Percentiles rank a stretch among this genome's conserved stretches.
phyloP scores from a whole-genome alignment of 2,888 invertebrate species.

The Eremobia ochroleuca region DNA sequence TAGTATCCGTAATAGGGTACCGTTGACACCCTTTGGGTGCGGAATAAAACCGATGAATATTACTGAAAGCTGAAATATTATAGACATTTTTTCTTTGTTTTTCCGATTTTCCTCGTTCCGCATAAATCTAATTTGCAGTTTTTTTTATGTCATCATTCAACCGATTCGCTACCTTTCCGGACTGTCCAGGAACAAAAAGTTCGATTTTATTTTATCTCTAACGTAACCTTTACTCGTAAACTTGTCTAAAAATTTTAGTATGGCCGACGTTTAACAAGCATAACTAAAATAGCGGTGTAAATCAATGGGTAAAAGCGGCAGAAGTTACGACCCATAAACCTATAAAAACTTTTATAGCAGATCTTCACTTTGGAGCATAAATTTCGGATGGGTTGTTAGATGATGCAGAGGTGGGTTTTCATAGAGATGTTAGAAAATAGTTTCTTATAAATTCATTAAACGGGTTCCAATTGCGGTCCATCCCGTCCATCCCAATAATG shows the following conservation, averaged over 20 bases:
- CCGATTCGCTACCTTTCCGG: slow-evolving; percentile 8
- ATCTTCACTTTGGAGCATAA: slow-evolving; percentile 34
- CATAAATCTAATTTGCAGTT: slow-evolving; percentile 28
- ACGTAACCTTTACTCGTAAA: slow-evolving; percentile 42
- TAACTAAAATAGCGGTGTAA: slow-evolving; percentile 49
- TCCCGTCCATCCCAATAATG: no score
- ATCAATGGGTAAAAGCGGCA: slow-evolving; percentile 58
- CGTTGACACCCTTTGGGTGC: neutral
- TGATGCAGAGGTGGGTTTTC: slow-evolving; percentile 28
- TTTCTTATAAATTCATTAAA: neutral
- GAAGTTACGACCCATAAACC: slow-evolving; percentile 53
- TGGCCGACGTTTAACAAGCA: slow-evolving; percentile 36
- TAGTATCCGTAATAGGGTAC: neutral
- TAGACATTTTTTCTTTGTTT: slow-evolving; percentile 14
- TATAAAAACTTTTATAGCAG: slow-evolving; percentile 48
- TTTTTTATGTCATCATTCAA: slow-evolving; percentile 19
- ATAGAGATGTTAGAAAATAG: slow-evolving; percentile 1
- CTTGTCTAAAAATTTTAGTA: slow-evolving; percentile 30
- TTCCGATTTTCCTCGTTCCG: neutral
- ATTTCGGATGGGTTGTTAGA: slow-evolving; percentile 24
- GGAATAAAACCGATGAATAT: slow-evolving; percentile 6
- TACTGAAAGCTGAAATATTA: slow-evolving; percentile 12
- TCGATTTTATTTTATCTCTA: slow-evolving; percentile 38
- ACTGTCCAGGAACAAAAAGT: slow-evolving; percentile 24
- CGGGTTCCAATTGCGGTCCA: no score